These are phyloP conservation scores for Trachelus tabidus DNA, from an alignment of 2,888 invertebrate genomes.

Conservation along the genomic window DNA sequence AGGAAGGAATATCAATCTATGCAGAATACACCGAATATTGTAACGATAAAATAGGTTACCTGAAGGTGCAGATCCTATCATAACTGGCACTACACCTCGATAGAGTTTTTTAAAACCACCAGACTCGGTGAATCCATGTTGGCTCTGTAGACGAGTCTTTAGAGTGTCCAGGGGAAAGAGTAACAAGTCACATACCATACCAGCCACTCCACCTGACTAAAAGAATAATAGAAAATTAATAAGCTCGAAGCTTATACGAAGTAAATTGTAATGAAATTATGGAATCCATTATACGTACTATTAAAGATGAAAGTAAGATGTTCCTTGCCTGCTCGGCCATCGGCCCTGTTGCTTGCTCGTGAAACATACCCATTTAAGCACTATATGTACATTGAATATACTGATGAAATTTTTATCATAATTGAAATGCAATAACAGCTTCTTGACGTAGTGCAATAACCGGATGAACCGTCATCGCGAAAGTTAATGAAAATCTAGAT, in stretches of 20 bases:
- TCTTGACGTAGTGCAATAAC: constrained; percentile 13
- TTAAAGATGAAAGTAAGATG: constrained; percentile 50
- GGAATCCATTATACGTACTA: constrained; percentile 43
- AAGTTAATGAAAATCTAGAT: neutral
- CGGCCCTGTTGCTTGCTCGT: constrained; percentile 22
- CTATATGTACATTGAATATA: neutral
- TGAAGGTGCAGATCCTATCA: constrained; percentile 85
- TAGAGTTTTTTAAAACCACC: constrained; percentile 90
- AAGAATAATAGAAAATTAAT: neutral
- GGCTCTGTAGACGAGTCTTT: constrained; percentile 94
- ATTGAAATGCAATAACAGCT: neutral
- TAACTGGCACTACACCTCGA: constrained; percentile 82
- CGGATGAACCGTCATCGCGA: neutral
- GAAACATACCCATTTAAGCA: constrained; percentile 28
- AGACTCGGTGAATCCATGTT: constrained; percentile 86
- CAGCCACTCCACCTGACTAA: constrained; percentile 87
- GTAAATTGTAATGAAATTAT: constrained; percentile 3
- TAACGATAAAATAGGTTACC: constrained; percentile 64
- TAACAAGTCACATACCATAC: constrained; percentile 87
- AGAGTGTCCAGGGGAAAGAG: constrained; percentile 96
- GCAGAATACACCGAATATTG: constrained; percentile 6
- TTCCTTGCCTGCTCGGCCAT: constrained; percentile 27
- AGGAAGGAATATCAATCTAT: neutral
- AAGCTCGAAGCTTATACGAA: neutral
- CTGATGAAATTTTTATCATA: neutral